phyloP scores from a whole-genome alignment of 2,113 vertebrate genomes.

The Calidris pygmaea region DNA sequence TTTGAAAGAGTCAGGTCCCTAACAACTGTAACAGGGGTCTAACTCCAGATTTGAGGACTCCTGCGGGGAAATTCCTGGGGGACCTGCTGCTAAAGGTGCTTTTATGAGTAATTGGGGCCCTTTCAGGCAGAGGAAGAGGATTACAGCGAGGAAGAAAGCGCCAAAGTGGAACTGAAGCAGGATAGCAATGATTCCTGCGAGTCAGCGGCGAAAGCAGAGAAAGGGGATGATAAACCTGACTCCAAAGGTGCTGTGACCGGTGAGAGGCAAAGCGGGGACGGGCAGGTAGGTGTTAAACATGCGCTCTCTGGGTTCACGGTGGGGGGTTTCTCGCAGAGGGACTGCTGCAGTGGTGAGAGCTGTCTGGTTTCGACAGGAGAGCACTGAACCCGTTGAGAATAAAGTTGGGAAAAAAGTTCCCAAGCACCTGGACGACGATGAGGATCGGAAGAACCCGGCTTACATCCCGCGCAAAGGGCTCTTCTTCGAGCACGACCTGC shows the following conservation, averaged over 20 bases:
- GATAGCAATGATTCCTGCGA: conserved; percentile 70
- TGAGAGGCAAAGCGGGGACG: conserved; percentile 95
- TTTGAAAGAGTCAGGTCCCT: neutral
- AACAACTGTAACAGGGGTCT: neutral
- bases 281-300: conserved; percentile 82
- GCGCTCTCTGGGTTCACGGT: rapidly evolving
- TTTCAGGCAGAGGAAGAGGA: conserved; percentile 82
- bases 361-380: conserved; percentile 81
- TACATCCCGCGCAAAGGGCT: conserved; percentile 96
- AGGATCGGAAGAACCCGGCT: conserved; percentile 95
- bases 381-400: conserved; percentile 90
- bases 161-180: conserved; percentile 79
- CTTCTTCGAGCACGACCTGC: conserved; percentile 96
- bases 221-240: conserved; percentile 78
- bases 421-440: conserved; percentile 93
- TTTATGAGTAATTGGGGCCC: neutral
- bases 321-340: neutral
- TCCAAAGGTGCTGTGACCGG: conserved; percentile 84
- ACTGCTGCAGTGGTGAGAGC: conserved; percentile 55
- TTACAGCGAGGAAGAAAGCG: conserved; percentile 86
- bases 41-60: rapidly evolving
- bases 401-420: conserved; percentile 82
- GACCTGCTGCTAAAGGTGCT: neutral
- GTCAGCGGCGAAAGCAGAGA: conserved; percentile 70
- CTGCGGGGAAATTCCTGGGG: neutral